Conservation (phyloP, 1,140 invertebrate species). For the Subanguina moxae region DNA sequence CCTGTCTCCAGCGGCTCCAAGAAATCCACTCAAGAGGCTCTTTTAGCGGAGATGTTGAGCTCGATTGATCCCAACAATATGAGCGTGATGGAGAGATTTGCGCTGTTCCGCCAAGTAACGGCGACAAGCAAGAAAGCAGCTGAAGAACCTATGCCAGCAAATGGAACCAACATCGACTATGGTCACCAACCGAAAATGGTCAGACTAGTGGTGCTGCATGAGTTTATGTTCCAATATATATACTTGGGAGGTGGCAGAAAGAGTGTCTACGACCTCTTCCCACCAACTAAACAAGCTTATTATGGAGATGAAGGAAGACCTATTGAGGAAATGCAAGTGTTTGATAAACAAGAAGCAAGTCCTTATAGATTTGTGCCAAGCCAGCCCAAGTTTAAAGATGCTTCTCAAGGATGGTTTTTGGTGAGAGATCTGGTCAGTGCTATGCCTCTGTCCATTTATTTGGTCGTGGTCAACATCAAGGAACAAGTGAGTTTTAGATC, state of each 20-base stretch:
- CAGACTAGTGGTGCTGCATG: constrained; percentile 31
- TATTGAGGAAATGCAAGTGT: constrained; percentile 16
- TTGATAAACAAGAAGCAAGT: constrained; percentile 23
- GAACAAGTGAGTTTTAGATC: constrained; percentile 29
- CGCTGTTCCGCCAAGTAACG: constrained; percentile 3
- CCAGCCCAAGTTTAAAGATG: constrained; percentile 14
- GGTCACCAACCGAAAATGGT: constrained; percentile 43
- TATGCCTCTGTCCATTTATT: constrained; percentile 39
- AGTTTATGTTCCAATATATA: constrained; percentile 39
- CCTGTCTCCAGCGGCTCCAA: no score
- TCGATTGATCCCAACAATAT: constrained; percentile 5
- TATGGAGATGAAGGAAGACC: constrained; percentile 4
- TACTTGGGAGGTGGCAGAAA: constrained; percentile 6
- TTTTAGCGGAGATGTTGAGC: not conserved
- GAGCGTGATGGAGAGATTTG: constrained; percentile 10
- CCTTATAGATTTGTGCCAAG: constrained; percentile 16
- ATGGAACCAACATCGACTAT: constrained; percentile 1
- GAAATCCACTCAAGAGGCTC: not conserved
- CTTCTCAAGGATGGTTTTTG: constrained; percentile 21
- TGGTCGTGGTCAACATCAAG: constrained; percentile 27
- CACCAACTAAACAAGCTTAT: constrained; percentile 14
- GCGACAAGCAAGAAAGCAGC: not conserved
- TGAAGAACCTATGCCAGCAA: not conserved
- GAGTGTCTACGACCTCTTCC: constrained; percentile 32
- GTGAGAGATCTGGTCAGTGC: constrained; percentile 34